Percentiles rank a stretch among this genome's conserved stretches.
Evolutionary conservation across 2,113 vertebrate genomes (phyloP).

Genomic region (Odobenus rosmarus): DNA sequence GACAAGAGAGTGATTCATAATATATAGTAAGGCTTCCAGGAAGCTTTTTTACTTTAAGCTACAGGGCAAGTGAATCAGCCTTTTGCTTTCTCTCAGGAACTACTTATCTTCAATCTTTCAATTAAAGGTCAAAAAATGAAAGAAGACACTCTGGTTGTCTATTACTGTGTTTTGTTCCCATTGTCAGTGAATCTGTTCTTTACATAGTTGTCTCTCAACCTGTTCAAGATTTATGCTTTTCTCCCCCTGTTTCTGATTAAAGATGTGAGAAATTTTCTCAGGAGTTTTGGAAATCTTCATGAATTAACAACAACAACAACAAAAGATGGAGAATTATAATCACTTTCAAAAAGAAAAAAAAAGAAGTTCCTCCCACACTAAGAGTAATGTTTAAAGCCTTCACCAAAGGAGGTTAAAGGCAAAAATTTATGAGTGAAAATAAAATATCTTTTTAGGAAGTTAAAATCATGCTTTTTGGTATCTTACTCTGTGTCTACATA

Average conservation of each 20-base stretch:
- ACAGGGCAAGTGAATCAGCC: slow-evolving; percentile 86
- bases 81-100: slow-evolving; percentile 85
- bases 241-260: slow-evolving; percentile 59
- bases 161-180: slow-evolving; percentile 75
- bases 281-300: slow-evolving; percentile 52
- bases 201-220: slow-evolving; percentile 60
- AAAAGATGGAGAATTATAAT: slow-evolving; percentile 38
- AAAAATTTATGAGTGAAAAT: slow-evolving; percentile 23
- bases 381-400: slow-evolving; percentile 56
- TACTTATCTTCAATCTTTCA: slow-evolving; percentile 90
- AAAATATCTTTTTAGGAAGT: slow-evolving; percentile 49
- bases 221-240: slow-evolving; percentile 45
- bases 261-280: slow-evolving; percentile 73
- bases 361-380: not conserved
- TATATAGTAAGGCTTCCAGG: slow-evolving; percentile 83
- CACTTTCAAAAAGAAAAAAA: slow-evolving; percentile 5
- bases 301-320: not conserved
- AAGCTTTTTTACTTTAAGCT: slow-evolving; percentile 85
- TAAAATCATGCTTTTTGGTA: not conserved
- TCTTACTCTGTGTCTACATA: not conserved
- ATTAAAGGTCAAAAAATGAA: slow-evolving; percentile 90
- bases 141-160: slow-evolving; percentile 76
- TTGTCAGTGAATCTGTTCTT: slow-evolving; percentile 71
- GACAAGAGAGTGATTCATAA: slow-evolving; percentile 86
- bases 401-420: slow-evolving; percentile 26